phyloP scores from a whole-genome alignment of 2,797 vertebrate species.

The Philypnodon macrostomus region DNA sequence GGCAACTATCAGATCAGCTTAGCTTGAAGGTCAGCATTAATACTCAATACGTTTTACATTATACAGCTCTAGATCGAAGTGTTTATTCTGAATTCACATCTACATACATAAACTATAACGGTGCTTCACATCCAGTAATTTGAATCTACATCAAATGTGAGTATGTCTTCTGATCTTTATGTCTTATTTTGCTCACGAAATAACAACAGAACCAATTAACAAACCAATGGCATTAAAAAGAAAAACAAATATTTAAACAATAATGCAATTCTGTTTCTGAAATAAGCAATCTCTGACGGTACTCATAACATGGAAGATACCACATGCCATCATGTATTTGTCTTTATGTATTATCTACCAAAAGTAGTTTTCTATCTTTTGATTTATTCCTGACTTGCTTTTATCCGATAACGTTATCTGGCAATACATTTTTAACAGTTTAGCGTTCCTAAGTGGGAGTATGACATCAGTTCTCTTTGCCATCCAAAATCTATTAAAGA shows the following conservation, averaged over 20 bases:
- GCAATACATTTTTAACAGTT: slow-evolving; percentile 13
- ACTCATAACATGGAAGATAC: neutral
- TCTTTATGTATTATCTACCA: neutral
- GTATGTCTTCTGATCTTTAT: too few relatives aligned
- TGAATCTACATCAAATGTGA: too few relatives aligned
- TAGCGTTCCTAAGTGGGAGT: slow-evolving; percentile 17
- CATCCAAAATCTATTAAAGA: slow-evolving; percentile 32
- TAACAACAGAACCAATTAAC: too few relatives aligned
- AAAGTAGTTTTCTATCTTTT: neutral
- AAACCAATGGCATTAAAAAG: too few relatives aligned
- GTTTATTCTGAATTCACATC: slow-evolving; percentile 4
- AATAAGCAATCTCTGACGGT: too few relatives aligned
- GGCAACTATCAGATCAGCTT: slow-evolving; percentile 45
- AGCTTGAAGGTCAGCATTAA: slow-evolving; percentile 44
- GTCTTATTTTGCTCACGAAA: too few relatives aligned
- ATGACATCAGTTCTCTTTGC: slow-evolving; percentile 28
- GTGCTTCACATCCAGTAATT: too few relatives aligned
- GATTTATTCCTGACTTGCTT: slow-evolving; percentile 1
- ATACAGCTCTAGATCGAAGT: slow-evolving; percentile 24
- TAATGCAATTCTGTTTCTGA: too few relatives aligned
- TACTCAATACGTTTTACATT: too few relatives aligned
- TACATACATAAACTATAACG: too few relatives aligned
- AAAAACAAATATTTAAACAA: too few relatives aligned
- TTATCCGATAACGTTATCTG: neutral
- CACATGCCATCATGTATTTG: neutral